Conservation (phyloP, 2,113 vertebrate species). For the Paradoxurus hermaphroditus region DNA sequence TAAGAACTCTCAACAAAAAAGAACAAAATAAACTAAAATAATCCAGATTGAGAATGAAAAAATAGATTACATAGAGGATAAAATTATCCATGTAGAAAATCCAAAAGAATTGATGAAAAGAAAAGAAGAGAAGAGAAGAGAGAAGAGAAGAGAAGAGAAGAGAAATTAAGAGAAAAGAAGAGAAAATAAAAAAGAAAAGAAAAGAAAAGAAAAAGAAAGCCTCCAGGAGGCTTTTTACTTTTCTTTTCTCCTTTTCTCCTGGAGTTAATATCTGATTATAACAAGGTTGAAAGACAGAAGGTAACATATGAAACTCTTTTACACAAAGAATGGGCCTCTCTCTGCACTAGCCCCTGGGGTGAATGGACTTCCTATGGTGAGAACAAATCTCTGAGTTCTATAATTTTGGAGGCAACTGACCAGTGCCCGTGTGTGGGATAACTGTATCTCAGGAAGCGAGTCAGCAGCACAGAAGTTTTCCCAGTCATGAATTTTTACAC, state of each 20-base stretch:
- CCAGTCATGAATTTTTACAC: background rate
- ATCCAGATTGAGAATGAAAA: background rate
- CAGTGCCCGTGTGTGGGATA: background rate
- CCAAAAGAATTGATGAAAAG: background rate
- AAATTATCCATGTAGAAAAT: background rate
- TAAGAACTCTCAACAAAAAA: background rate
- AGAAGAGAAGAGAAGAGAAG: background rate
- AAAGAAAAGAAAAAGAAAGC: background rate
- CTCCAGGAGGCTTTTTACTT: too few species aligned
- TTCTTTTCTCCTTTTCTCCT: too few species aligned
- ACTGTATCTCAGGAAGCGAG: background rate
- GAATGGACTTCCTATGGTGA: background rate
- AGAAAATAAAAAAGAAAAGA: background rate
- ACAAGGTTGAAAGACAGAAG: background rate
- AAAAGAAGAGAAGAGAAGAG: background rate
- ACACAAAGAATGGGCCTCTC: background rate
- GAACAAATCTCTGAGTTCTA: background rate
- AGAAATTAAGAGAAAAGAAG: background rate
- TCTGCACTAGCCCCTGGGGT: background rate
- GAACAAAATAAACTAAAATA: background rate
- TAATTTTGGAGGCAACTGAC: background rate
- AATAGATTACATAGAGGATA: background rate
- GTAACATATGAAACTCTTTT: background rate
- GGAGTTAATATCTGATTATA: background rate
- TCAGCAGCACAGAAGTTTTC: background rate